Base-by-base conservation (phyloP, 2,888 invertebrate species). In the Adineta ricciae region DNA sequence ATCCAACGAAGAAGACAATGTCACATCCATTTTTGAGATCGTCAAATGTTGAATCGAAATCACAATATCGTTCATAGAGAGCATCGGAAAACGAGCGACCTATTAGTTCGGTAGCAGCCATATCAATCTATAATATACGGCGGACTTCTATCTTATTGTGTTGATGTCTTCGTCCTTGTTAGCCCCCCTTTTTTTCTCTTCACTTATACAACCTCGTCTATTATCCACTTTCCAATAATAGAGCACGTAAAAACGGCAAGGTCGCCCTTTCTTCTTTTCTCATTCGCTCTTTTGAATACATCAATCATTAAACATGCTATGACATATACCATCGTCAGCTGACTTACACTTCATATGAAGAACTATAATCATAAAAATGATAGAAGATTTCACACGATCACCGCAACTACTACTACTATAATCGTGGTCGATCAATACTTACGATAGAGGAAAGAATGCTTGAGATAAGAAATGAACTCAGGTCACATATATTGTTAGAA, bases 61-160 rank as follows among this genome's bases (percentile, higher is more conserved):
- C 78, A 41, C 78, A 78, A 78, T 78, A 78, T n/a, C 78, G 78
- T 78, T 78, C 78, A 41, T 78, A 41, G 0, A 78, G 78, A 5
- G 78, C 78, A 78, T 78, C 78, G n/a, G 78, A 78, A 78, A 78
- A 78, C 3, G 78, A 78, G 24, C 78, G 78, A 41, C 41, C 41
- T 0, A n/a, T 11, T 41, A n/a, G 36, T 11, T 38, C 41, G 11
- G 41, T 41, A 41, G 41, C n/a, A 78, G 41, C 41, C 78, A 78
- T 78, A 14, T 64, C 7, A 19, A 64, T 64, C 64, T 64, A 27
- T 36, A 64, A 64, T 64, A 36, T 32, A 14, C 14, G 14, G 3
- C 32, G 16, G 19, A 64, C 32, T 36, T 64, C 19, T n/a, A 8
- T 64, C 64, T 32, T 32, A 64, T 11, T 64, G 19, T 36, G 64